phyloP scores from a whole-genome alignment of 2,888 invertebrate genomes.

The Rosalia funebris region DNA sequence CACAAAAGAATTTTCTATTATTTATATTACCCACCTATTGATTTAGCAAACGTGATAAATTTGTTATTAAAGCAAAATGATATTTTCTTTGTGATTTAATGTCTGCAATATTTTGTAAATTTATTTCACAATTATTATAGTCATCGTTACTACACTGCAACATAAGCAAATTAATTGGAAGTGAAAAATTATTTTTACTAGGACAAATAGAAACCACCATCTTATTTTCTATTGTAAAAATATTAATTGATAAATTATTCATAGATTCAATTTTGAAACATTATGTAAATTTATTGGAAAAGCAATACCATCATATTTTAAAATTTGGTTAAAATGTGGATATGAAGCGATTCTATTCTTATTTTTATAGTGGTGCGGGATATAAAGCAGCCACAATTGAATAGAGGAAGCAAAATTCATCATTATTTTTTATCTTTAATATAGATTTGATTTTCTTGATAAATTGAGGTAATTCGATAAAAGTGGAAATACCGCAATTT shows the following conservation, averaged over 20 bases:
- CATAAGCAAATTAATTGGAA: neutral
- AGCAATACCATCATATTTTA: neutral
- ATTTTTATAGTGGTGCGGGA: neutral
- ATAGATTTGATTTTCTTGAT: slow-evolving; percentile 4
- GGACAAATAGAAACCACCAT: neutral
- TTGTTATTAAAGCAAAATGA: neutral
- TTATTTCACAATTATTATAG: neutral
- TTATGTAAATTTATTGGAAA: neutral
- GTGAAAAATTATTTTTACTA: neutral
- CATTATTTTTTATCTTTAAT: slow-evolving; percentile 5
- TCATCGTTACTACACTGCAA: neutral
- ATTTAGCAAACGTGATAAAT: neutral
- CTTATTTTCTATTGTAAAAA: neutral
- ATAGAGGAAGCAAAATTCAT: slow-evolving; percentile 1
- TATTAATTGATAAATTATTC: slow-evolving; percentile 1
- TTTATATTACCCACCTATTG: neutral
- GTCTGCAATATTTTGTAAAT: too few relatives aligned
- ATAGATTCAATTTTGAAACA: neutral
- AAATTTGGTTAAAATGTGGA: neutral
- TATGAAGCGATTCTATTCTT: neutral
- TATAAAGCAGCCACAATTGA: neutral
- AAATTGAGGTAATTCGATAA: neutral
- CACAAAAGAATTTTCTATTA: neutral
- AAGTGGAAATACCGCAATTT: slow-evolving; percentile 5
- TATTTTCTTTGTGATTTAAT: neutral